Evolutionary conservation across 2,113 vertebrate species (phyloP).

Genomic region (Amblyornis subalaris): DNA sequence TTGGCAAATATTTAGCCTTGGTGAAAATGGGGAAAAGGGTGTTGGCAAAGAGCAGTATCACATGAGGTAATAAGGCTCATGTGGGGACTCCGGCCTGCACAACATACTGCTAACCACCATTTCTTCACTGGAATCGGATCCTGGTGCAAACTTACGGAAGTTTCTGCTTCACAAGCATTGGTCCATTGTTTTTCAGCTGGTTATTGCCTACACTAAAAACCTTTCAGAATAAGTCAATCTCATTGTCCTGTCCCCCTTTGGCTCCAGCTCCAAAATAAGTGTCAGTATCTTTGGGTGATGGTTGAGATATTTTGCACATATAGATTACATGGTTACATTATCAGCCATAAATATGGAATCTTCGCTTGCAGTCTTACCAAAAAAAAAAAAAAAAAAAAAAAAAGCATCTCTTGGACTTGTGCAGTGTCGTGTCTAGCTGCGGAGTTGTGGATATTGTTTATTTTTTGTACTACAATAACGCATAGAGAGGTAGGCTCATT

Average conservation of each 20-base stretch:
- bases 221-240: neutral
- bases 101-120: neutral
- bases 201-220: neutral
- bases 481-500: rapidly evolving
- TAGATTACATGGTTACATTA: neutral
- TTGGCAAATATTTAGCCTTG: constrained; percentile 40
- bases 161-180: neutral
- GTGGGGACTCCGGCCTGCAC: rapidly evolving
- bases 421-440: neutral
- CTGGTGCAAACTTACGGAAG: neutral
- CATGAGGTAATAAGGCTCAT: neutral
- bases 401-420: neutral
- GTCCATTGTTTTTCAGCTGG: neutral
- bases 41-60: neutral
- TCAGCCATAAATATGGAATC: neutral
- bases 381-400: neutral
- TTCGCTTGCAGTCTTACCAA: neutral
- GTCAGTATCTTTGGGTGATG: neutral
- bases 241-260: no score
- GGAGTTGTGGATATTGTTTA: neutral
- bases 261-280: neutral
- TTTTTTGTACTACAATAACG: neutral
- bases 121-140: neutral
- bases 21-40: neutral
- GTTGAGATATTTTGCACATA: neutral